These are phyloP conservation scores for Petrocephalus schoutedeni DNA, from an alignment of 2,797 vertebrate species.

Conservation along the genomic window DNA sequence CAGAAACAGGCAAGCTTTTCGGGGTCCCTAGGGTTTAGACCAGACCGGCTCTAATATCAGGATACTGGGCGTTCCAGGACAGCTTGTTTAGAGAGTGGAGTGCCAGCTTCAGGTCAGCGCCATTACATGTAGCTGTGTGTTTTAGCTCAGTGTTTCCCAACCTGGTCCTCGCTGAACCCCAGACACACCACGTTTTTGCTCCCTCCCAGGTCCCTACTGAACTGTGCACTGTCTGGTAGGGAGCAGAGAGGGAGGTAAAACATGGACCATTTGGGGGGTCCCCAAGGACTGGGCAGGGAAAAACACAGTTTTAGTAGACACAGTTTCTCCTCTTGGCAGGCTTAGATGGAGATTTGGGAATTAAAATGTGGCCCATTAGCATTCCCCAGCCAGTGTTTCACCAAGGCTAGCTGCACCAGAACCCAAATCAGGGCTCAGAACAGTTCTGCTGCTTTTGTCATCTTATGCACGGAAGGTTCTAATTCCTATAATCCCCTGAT, in stretches of 20 bases:
- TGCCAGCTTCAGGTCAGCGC: not conserved
- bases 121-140: not conserved
- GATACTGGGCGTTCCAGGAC: not conserved
- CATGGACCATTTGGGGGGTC: not conserved
- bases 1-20: not conserved
- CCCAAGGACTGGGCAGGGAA: not conserved
- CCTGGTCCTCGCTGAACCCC: not conserved
- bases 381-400: not conserved
- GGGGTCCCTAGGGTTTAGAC: not conserved
- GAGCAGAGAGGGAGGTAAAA: not conserved
- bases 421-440: not conserved
- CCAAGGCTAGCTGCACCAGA: not conserved
- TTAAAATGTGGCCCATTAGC: not conserved
- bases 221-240: not conserved
- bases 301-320: not conserved
- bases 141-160: not conserved
- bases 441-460: not conserved
- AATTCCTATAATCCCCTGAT: slow-evolving; percentile 9
- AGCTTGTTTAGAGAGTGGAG: not conserved
- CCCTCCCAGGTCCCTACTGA: not conserved
- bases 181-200: not conserved
- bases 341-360: not conserved
- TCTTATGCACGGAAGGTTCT: not conserved
- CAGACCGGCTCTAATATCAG: not conserved
- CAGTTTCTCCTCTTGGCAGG: not conserved